These are phyloP conservation scores for Drosophila subobscura DNA, from an alignment of 1,140 invertebrate genomes.

Conservation along the genomic window DNA sequence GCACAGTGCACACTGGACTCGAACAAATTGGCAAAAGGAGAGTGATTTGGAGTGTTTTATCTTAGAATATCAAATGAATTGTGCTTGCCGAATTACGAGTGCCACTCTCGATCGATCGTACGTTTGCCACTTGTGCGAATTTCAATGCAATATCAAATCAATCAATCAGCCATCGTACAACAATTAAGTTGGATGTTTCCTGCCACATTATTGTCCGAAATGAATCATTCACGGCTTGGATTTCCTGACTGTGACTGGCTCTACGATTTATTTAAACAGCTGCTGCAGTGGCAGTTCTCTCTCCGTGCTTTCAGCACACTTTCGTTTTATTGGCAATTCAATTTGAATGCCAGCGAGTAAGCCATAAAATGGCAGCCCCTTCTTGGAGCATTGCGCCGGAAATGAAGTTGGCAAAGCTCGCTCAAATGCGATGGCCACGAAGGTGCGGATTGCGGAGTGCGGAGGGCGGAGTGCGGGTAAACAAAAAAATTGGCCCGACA, in stretches of 20 bases:
- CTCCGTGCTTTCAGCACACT: background rate
- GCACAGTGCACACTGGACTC: background rate
- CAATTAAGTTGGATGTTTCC: too few relatives aligned
- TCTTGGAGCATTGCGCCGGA: slow-evolving; percentile 26
- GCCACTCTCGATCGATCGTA: too few relatives aligned
- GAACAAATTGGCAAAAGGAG: too few relatives aligned
- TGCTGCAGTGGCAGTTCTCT: slow-evolving; percentile 18
- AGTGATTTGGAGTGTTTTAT: too few relatives aligned
- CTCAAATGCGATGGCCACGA: slow-evolving; percentile 10
- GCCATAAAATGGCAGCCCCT: slow-evolving; percentile 24
- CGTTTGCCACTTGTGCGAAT: too few relatives aligned
- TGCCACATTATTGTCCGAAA: background rate
- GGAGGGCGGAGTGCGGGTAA: background rate
- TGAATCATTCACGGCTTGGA: slow-evolving; percentile 10
- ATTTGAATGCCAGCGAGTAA: slow-evolving; percentile 43
- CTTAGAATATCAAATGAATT: too few relatives aligned
- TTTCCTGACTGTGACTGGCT: slow-evolving; percentile 14
- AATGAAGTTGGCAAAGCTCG: slow-evolving; percentile 52
- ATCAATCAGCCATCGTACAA: too few relatives aligned
- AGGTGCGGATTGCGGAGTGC: too few relatives aligned
- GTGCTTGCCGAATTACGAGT: too few relatives aligned
- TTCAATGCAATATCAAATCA: too few relatives aligned
- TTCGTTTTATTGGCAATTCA: slow-evolving; percentile 52
- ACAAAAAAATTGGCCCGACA: background rate
- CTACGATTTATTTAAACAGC: slow-evolving; percentile 43